phyloP scores from a whole-genome alignment of 2,888 invertebrate genomes.

The Oscheius myriophilus region DNA sequence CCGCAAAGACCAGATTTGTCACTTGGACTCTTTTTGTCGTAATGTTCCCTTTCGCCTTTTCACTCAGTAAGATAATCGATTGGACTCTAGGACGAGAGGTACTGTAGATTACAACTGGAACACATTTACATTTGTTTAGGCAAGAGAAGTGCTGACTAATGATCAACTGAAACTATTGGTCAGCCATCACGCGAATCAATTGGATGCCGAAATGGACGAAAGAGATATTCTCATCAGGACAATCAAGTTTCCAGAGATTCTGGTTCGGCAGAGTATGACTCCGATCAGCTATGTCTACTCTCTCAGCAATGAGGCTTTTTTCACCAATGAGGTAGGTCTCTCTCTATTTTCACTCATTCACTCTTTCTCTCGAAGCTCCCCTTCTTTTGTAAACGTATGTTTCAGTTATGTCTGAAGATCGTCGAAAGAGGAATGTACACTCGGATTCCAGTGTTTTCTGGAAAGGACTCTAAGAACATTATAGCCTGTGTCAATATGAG shows the following conservation, averaged over 20 bases:
- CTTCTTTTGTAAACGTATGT: not conserved
- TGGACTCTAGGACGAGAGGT: conserved; percentile 12
- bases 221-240: conserved; percentile 8
- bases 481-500: conserved; percentile 14
- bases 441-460: conserved; percentile 16
- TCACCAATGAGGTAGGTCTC: not conserved
- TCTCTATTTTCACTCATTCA: too few relatives aligned
- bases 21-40: conserved; percentile 15
- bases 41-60: conserved; percentile 20
- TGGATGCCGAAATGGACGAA: conserved; percentile 5
- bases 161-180: conserved; percentile 16
- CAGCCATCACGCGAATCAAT: conserved; percentile 7
- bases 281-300: conserved; percentile 11
- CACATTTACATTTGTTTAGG: not conserved
- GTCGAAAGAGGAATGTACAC: conserved; percentile 22
- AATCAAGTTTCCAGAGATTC: conserved; percentile 19
- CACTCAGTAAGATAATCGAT: conserved; percentile 18
- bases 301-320: conserved; percentile 1
- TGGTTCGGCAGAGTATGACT: conserved; percentile 8
- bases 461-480: conserved; percentile 3
- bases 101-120: too few relatives aligned
- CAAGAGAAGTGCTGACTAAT: conserved; percentile 1
- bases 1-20: not conserved
- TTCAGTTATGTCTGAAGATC: conserved; percentile 2
- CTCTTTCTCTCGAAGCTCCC: too few relatives aligned